These are phyloP conservation scores for Tetrapedia diversipes DNA, from an alignment of 2,888 invertebrate species.

Conservation along the genomic window DNA sequence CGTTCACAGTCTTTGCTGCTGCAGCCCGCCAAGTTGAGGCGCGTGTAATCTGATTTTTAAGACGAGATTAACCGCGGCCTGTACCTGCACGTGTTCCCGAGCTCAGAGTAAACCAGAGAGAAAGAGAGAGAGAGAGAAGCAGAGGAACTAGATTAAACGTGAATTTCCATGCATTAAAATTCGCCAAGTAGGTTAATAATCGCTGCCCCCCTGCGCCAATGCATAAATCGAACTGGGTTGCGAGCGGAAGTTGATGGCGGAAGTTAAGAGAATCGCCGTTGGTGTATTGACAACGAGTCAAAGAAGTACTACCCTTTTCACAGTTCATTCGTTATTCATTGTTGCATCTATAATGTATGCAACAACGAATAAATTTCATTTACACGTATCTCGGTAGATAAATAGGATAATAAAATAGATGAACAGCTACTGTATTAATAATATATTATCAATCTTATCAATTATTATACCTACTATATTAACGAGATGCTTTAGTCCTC, in stretches of 20 bases:
- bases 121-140: no score
- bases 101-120: no score
- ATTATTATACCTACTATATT: no score
- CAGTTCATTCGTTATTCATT: no score
- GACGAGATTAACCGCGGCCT: conserved; percentile 19
- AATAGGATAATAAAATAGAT: no score
- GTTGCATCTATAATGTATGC: no score
- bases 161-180: conserved; percentile 52
- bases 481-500: no score
- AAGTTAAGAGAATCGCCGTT: conserved; percentile 16
- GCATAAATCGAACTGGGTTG: conserved; percentile 18
- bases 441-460: no score
- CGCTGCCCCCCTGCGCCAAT: background rate
- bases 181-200: conserved; percentile 51
- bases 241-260: conserved; percentile 15
- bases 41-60: conserved; percentile 44
- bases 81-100: background rate
- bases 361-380: no score
- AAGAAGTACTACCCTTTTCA: background rate
- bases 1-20: background rate
- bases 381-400: no score
- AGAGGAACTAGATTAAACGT: conserved; percentile 38
- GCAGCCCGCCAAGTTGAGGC: background rate
- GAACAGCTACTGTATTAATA: no score
- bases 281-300: conserved; percentile 4